Evolutionary conservation across 2,797 vertebrate genomes (phyloP).

Genomic region (Coendou prehensilis): DNA sequence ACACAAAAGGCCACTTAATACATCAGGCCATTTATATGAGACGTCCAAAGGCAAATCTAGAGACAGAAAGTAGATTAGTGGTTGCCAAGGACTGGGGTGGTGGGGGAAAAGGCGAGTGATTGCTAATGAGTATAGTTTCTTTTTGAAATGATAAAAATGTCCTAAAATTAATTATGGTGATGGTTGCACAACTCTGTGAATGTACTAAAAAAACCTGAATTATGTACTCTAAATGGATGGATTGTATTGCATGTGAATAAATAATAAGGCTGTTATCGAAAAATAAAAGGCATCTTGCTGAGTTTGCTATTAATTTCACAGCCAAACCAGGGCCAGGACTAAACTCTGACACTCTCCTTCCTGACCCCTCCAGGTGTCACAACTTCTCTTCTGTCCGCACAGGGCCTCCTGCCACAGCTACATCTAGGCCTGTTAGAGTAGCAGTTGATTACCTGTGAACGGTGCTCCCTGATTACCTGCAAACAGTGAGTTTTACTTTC

Average conservation of each 20-base stretch:
- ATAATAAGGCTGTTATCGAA: not conserved
- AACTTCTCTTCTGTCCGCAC: not conserved
- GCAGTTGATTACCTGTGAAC: not conserved
- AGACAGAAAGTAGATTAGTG: not conserved
- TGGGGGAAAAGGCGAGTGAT: not conserved
- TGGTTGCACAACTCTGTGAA: not conserved
- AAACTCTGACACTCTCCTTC: not conserved
- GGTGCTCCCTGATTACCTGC: not conserved
- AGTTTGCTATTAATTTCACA: not conserved
- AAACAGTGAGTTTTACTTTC: not conserved
- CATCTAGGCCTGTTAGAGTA: not conserved
- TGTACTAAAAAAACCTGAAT: not conserved
- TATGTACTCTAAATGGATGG: not conserved
- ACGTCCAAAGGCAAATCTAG: not conserved
- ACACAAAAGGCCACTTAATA: not conserved
- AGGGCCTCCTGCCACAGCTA: not conserved
- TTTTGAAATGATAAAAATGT: not conserved
- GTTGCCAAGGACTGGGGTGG: not conserved
- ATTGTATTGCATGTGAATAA: not conserved
- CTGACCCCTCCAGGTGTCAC: not conserved
- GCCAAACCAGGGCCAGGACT: not conserved
- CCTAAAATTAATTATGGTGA: not conserved
- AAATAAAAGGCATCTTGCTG: not conserved
- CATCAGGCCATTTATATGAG: not conserved
- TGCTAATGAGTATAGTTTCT: not conserved